Percentiles rank a stretch among this genome's conserved stretches.
phyloP scores from a whole-genome alignment of 2,888 invertebrate genomes.

The Aradus depressus region DNA sequence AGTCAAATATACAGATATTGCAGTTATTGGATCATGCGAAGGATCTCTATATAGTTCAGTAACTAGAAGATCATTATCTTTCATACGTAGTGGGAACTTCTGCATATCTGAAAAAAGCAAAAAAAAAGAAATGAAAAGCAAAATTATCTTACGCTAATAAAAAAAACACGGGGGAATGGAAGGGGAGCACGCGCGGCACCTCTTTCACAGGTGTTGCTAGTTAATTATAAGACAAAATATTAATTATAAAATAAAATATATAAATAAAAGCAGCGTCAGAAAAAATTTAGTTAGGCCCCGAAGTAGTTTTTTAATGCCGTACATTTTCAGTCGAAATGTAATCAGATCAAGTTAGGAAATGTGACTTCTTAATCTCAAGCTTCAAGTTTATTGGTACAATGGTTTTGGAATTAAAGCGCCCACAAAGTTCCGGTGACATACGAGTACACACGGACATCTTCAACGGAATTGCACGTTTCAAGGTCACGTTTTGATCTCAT shows the following conservation, averaged over 20 bases:
- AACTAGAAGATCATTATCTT: constrained; percentile 94
- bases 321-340: too few relatives aligned
- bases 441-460: too few relatives aligned
- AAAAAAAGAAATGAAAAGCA: not conserved
- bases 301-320: too few relatives aligned
- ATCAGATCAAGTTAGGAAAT: too few relatives aligned
- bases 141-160: constrained; percentile 3
- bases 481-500: too few relatives aligned
- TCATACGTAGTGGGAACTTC: constrained; percentile 96
- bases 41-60: constrained; percentile 94
- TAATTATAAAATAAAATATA: not conserved
- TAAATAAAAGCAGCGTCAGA: not conserved
- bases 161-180: not conserved
- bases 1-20: constrained; percentile 96
- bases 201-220: not conserved
- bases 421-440: too few relatives aligned
- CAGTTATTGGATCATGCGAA: constrained; percentile 88
- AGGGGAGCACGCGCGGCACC: not conserved
- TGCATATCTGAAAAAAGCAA: constrained; percentile 74
- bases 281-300: not conserved
- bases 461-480: too few relatives aligned
- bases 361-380: too few relatives aligned
- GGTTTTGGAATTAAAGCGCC: too few relatives aligned
- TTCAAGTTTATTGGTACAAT: too few relatives aligned
- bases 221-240: too few relatives aligned